Conservation (phyloP, 2,888 invertebrate genomes). For the Orgyia antiqua region DNA sequence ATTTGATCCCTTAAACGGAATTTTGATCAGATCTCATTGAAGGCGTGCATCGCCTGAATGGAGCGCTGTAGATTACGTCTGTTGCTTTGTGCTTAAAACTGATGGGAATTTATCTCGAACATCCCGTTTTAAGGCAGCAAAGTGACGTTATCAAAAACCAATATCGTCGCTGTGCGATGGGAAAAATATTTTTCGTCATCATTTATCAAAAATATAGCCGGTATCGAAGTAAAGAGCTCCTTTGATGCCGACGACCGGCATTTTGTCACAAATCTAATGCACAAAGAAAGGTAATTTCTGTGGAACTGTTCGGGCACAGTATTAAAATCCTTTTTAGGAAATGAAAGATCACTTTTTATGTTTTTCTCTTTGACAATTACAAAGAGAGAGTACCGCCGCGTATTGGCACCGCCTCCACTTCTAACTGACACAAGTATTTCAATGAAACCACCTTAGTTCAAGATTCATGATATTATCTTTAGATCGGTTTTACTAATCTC, state of each 20-base stretch:
- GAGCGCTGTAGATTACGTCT: constrained; percentile 20
- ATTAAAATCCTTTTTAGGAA: constrained; percentile 30
- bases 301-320: constrained; percentile 26
- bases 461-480: too few species aligned
- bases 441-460: too few species aligned
- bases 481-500: too few species aligned
- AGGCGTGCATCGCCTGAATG: constrained; percentile 10
- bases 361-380: constrained; percentile 1
- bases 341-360: constrained; percentile 19
- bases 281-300: constrained; percentile 40
- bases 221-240: constrained; percentile 19
- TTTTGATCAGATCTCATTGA: constrained; percentile 16
- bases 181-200: constrained; percentile 33
- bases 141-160: constrained; percentile 39
- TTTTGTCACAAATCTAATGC: constrained; percentile 21
- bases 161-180: constrained; percentile 27
- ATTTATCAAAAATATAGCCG: constrained; percentile 37
- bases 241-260: constrained; percentile 34
- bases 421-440: too few species aligned
- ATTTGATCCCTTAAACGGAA: constrained; percentile 16
- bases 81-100: constrained; percentile 27
- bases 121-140: constrained; percentile 25
- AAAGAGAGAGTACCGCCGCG: background rate
- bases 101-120: constrained; percentile 27
- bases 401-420: too few species aligned